Base-by-base conservation (phyloP, 2,113 vertebrate genomes). In the Oreochromis niloticus region DNA sequence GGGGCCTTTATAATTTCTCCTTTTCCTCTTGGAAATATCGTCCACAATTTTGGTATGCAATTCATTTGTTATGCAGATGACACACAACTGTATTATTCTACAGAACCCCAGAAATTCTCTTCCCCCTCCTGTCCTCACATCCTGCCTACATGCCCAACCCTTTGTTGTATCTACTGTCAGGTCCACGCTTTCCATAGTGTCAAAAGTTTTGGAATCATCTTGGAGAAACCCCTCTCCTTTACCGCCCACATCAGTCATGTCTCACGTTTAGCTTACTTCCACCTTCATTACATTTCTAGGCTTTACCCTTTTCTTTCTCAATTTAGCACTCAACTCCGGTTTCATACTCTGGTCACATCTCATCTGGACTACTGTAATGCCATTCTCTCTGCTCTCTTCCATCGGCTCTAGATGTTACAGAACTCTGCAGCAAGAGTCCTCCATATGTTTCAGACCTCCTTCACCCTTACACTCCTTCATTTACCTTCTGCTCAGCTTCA, bases 201-300 rank as follows among this genome's bases (percentile, higher is more conserved):
- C 57, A 61, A 61, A 32, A 1, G 27, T 17, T 32, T 61, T 61
- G 14, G 14, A 61, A 61, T 61, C 27, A 32, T 32, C 8, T 0
- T 61, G 27, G 27, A 61, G 8, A 12, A 66, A 36, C 0, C 17
- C 32, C 17, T 66, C 32, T 66, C 32, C 17, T 66, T 66, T 36
- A 66, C 32, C 6, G 2, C 32, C 61, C 32, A 66, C 19, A 66
- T 39, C 34, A 66, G 61, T 39, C 6, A 66, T 39, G 61, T 66
- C 19, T 66, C 61, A 66, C 2, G 34, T 66, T 39, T 3, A 39
- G 36, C 36, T 39, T 39, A 9, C 9, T 39, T 66, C 34, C 61
- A 66, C 61, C 61, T 66, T 66, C 32, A 66, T 36, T 36, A 66
- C 17, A 66, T 36, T 66, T 66, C 61, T n/a, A 66, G 61, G 61